A percentile compares a stretch with the other conserved stretches of the same genome.
These are phyloP conservation scores for Scelioninae gen. 1 DNA, from an alignment of 2,888 invertebrate species.

Conservation along the genomic window DNA sequence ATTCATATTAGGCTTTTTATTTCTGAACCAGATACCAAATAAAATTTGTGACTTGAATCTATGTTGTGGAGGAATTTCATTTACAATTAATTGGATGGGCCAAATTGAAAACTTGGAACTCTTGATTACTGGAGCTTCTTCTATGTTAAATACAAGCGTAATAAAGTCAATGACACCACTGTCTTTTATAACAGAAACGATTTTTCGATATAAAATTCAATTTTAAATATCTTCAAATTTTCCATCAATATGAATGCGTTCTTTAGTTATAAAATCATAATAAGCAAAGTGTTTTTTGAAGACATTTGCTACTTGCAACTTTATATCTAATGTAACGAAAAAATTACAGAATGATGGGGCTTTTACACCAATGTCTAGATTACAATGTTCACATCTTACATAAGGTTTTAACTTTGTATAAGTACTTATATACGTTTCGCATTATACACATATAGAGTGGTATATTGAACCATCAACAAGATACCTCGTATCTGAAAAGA, in stretches of 20 bases:
- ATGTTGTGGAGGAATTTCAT: conserved; percentile 16
- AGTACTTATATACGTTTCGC: too few relatives aligned
- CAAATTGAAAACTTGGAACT: conserved; percentile 17
- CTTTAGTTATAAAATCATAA: background rate
- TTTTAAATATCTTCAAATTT: background rate
- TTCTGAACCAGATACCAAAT: conserved; percentile 18
- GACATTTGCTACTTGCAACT: background rate
- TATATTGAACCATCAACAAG: too few relatives aligned
- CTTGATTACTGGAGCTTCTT: conserved; percentile 13
- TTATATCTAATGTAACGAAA: background rate
- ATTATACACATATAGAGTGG: too few relatives aligned
- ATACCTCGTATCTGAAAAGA: too few relatives aligned
- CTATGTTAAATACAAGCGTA: conserved; percentile 1
- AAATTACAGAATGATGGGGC: background rate
- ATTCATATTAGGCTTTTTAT: conserved; percentile 6
- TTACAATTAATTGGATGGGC: conserved; percentile 17
- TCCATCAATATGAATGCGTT: background rate
- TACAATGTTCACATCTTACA: background rate
- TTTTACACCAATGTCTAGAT: background rate
- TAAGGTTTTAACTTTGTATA: too few relatives aligned
- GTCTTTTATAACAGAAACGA: background rate
- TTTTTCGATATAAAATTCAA: background rate
- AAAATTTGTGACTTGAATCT: conserved; percentile 4
- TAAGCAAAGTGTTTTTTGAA: background rate
- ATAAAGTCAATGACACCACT: background rate